Base-by-base conservation (phyloP, 1,140 invertebrate species). In the Drosophila eugracilis region DNA sequence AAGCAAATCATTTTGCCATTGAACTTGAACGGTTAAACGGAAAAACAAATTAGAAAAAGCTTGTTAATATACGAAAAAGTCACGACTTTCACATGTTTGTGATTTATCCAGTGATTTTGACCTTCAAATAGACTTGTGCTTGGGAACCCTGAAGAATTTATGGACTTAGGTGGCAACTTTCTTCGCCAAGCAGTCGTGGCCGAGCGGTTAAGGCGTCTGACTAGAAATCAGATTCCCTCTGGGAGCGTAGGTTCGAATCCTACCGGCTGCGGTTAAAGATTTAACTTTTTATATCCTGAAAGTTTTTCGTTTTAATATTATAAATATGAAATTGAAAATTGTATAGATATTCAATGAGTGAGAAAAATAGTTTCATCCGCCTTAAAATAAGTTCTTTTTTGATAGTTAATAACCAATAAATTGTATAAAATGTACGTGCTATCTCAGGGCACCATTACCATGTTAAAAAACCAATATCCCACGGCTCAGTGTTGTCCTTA, bases 161-260 rank as follows among this genome's bases (percentile, higher is more conserved):
- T 0, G 10, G 28, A 36, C 12, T 12, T 17, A 0, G 14, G 4
- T 2, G 15, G 5, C 9, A 1, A 0, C 9, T 10, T 14, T 34
- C 6, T 12, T 12, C 34, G 10, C 12, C 21, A 62, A 75, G 94
- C 94, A 95, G 95, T 94, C 94, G 94, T 95, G 95, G 95, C 95
- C 95, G 94, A 95, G 94, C 94, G 95, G 95, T 96, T 95, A 95
- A 95, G 95, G 95, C 95, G 95, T 95, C 94, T 95, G 94, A 95
- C 94, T 95, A 94, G 94, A 95, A 95, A 95, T 95, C 94, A 95
- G 95, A 95, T 95, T 95, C 94, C 95, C 94, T 95, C 94, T 95
- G 94, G 94, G 94, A 95, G 95, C 95, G 94, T 95, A 95, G 95
- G 94, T 95, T 95, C 95, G 95, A 95, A 95, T 95, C 95, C 95